Percentiles rank a stretch among this genome's conserved stretches.
phyloP scores from a whole-genome alignment of 2,888 invertebrate genomes.

The Lucinisca nassula region DNA sequence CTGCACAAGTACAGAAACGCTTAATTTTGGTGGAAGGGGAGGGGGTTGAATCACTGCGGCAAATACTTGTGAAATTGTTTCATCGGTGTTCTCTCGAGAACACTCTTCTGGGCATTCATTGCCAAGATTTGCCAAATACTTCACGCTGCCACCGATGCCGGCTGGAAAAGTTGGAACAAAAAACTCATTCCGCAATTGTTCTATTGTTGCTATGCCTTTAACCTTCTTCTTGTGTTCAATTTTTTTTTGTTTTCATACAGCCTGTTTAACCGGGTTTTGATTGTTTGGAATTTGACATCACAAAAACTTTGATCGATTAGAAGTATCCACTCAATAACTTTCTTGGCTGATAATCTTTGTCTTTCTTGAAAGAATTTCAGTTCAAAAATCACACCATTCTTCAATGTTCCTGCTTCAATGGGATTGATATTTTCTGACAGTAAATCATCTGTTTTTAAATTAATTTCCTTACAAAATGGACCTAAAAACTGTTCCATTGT shows the following conservation, averaged over 20 bases:
- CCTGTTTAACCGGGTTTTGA: background rate
- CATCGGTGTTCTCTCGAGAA: background rate
- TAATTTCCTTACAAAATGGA: background rate
- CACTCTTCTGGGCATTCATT: background rate
- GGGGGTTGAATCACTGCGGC: background rate
- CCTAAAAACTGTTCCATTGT: background rate
- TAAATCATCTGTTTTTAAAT: background rate
- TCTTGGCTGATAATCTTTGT: background rate
- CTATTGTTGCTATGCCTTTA: background rate
- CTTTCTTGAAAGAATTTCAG: background rate
- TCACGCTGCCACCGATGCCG: background rate
- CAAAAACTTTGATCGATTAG: background rate
- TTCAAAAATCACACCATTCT: background rate
- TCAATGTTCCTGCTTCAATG: background rate
- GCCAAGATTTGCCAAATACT: background rate
- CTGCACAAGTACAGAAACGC: background rate
- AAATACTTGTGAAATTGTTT: background rate
- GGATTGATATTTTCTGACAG: background rate
- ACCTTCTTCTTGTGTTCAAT: background rate
- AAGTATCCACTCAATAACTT: background rate
- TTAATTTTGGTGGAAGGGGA: background rate
- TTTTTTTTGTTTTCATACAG: slow-evolving; percentile 13
- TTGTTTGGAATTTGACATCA: background rate
- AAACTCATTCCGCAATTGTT: background rate
- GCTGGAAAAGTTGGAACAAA: background rate